Evolutionary conservation across 2,888 invertebrate species (phyloP).

Genomic region (Agriopis aurantiaria): DNA sequence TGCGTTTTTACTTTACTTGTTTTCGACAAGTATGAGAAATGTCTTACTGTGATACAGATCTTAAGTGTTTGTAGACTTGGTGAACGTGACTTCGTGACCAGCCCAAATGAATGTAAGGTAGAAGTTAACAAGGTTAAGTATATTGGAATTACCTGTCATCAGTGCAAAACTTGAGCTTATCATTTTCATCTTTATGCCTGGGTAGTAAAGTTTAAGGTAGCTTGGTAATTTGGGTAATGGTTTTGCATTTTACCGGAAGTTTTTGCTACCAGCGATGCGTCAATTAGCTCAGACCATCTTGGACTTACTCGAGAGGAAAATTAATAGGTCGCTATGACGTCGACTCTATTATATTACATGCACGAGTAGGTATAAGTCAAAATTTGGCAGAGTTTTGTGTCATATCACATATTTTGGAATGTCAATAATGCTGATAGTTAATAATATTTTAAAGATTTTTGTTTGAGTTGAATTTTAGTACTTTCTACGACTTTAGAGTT

Average conservation of each 20-base stretch:
- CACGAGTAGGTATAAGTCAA: neutral
- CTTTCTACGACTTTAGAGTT: too few relatives aligned
- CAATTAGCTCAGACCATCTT: neutral
- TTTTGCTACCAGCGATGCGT: constrained; percentile 3
- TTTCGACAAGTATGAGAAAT: neutral
- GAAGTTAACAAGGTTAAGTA: constrained; percentile 23
- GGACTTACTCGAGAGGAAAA: constrained; percentile 4
- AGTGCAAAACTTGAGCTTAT: neutral
- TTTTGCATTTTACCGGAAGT: constrained; percentile 7
- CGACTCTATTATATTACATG: neutral
- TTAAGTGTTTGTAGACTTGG: neutral
- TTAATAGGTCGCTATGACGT: neutral
- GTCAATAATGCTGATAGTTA: too few relatives aligned
- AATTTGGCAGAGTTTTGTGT: too few relatives aligned
- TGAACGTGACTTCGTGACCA: constrained; percentile 32
- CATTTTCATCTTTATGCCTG: constrained; percentile 8
- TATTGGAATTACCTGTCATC: constrained; percentile 12
- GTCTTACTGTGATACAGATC: constrained; percentile 7
- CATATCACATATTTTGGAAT: too few relatives aligned
- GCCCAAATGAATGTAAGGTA: constrained; percentile 35
- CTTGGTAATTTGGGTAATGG: constrained; percentile 1
- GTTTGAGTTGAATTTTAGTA: too few relatives aligned
- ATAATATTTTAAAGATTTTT: too few relatives aligned
- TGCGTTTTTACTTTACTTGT: neutral
- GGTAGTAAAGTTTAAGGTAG: constrained; percentile 18